Base-by-base conservation (phyloP, 2,113 vertebrate species). In the Triplophysa siluroides region DNA sequence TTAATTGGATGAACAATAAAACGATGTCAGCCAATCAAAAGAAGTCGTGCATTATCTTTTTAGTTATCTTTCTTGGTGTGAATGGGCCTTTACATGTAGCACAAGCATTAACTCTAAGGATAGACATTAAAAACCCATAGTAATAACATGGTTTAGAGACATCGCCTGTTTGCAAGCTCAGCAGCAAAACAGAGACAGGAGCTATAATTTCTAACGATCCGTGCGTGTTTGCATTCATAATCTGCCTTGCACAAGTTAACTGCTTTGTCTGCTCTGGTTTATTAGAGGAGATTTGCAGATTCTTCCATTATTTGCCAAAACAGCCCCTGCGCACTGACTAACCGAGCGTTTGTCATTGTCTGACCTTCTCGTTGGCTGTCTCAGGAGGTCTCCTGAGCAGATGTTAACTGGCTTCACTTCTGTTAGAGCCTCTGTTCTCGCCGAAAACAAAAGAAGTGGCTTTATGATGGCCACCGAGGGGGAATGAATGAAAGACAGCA, bases 301-400 rank as follows among this genome's bases (percentile, higher is more conserved):
- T 73, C 64, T 73, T 43, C 21, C 24, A 74, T 52, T 21, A 64
- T 73, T 67, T 62, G 45, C 61, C 61, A 78, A 82, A 71, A 60
- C 63, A 74, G 69, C 52, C 68, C 23, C 24, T 82, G 66, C 45
- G 8, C 54, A 60, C 64, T 60, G 21, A 50, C 47, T 33, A 82
- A 64, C 23, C 21, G 68, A 76, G 66, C 26, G n/a, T 78, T 82
- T 66, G 76, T 83, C 81, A 78, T 73, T 83, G 81, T 65, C 81
- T 78, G 69, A 83, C 81, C 81, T 83, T 83, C 68, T 78, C 69
- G 7, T 24, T 24, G 60, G 18, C 13, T 16, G 52, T 74, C 81
- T 54, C 76, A 24, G 19, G 69, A 78, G 81, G 54, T 63, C 60
- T 78, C 24, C 45, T 16, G 76, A 78, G 67, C 81, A 83, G 81